Base-by-base conservation (phyloP, 2,113 vertebrate genomes). In the Python bivittatus region DNA sequence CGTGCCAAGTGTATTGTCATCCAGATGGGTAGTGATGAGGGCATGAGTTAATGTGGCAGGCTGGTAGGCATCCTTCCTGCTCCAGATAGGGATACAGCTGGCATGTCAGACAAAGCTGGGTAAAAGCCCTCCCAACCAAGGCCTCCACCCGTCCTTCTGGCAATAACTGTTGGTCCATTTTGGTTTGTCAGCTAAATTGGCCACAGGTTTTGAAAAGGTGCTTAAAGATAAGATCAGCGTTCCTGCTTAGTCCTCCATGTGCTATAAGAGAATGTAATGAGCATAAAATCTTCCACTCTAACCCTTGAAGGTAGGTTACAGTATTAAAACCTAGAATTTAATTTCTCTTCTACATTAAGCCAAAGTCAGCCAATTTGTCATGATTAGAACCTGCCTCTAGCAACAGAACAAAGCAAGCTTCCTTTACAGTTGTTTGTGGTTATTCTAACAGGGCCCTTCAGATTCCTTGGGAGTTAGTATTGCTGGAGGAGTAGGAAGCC, bases 401-500 rank as follows among this genome's bases (percentile, higher is more conserved):
- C 33, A 79, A 79, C 17, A 79, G 72, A 79, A 79, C 72, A 79
- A 42, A 42, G 72, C 20, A 79, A 79, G 42, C 72, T 22, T 79
- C 42, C 52, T 1, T 92, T 57, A 95, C 42, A 90, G 0, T 27
- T 85, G 23, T 60, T 84, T 44, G 38, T 2, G 20, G 85, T 97
- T 86, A 57, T 91, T 38, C 1, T 94, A 94, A 88, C 96, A 99
- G 98, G 98, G 97, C 1, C 98, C 98, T 85, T 44, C 93, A 17
- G 99, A 99, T 93, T 99, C 98, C 10, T 87, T 99, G 94, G 99
- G 99, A 22, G 97, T 99, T 96, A 99, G 99, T 91, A 99, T 99
- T 96, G 99, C 99, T 22, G 99, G 99, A 54, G 99, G 99, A n/a
- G 97, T 99, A 86, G 99, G 99, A 92, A 99, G 99, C 96, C 99